phyloP scores from a whole-genome alignment of 2,113 vertebrate genomes.

The Megaptera novaeangliae region DNA sequence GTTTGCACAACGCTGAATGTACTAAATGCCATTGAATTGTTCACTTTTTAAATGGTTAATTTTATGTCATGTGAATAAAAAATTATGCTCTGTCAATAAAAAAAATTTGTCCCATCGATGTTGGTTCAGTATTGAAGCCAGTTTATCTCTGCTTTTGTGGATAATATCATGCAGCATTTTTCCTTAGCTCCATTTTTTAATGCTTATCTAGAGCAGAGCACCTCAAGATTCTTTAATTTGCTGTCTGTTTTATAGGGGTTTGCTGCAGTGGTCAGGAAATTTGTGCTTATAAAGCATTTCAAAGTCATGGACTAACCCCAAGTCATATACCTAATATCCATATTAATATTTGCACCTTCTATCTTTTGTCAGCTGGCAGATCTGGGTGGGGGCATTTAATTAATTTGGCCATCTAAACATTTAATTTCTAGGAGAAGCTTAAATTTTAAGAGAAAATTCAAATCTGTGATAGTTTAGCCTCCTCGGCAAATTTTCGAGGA shows the following conservation, averaged over 20 bases:
- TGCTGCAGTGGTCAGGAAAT: slow-evolving; percentile 17
- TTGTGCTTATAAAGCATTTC: slow-evolving; percentile 33
- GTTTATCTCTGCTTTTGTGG: slow-evolving; percentile 13
- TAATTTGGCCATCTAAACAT: neutral
- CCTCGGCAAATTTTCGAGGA: slow-evolving; percentile 23
- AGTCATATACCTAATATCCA: neutral
- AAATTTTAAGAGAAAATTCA: slow-evolving; percentile 22
- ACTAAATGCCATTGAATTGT: slow-evolving; percentile 35
- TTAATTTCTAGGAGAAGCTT: slow-evolving; percentile 13
- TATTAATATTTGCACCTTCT: neutral
- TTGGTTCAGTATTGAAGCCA: slow-evolving; percentile 28
- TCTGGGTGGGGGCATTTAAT: neutral
- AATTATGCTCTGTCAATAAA: slow-evolving; percentile 23
- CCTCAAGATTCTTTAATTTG: slow-evolving; percentile 21
- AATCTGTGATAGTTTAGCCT: neutral
- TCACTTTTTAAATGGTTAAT: slow-evolving; percentile 44
- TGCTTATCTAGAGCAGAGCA: slow-evolving; percentile 7
- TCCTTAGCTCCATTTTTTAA: neutral
- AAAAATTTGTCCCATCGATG: slow-evolving; percentile 2
- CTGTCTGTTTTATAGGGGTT: neutral
- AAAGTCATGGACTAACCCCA: neutral
- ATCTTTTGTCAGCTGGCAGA: neutral
- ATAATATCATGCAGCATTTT: slow-evolving; percentile 2
- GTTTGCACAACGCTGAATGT: slow-evolving; percentile 21
- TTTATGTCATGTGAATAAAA: slow-evolving; percentile 41